Conservation (phyloP, 1,140 invertebrate species). For the Epicauta chinensis region DNA sequence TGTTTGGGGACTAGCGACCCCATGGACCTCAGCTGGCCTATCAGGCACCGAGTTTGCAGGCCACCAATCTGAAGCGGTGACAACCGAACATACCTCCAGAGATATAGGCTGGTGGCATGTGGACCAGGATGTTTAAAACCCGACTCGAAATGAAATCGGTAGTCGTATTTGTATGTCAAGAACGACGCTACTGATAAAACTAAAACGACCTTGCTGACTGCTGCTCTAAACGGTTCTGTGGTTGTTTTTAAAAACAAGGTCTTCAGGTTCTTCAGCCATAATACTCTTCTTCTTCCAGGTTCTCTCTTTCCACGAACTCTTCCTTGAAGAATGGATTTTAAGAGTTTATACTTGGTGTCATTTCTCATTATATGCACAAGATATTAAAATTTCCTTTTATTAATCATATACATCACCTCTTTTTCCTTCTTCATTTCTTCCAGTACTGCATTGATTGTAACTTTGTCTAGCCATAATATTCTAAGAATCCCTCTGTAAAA, state of each 20-base stretch:
- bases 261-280: constrained; percentile 10
- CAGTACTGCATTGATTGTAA: constrained; percentile 2
- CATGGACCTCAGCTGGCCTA: no score
- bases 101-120: no score
- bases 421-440: neutral
- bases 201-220: no score
- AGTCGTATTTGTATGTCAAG: no score
- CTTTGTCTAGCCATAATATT: constrained; percentile 3
- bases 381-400: constrained; percentile 8
- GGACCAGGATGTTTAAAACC: no score
- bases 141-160: no score
- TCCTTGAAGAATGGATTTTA: neutral
- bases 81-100: no score
- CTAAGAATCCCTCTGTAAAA: constrained; percentile 6
- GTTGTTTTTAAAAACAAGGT: constrained; percentile 3
- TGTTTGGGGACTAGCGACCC: no score
- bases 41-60: no score
- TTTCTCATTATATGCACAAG: constrained; percentile 7
- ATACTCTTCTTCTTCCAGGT: constrained; percentile 4
- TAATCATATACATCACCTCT: constrained; percentile 7
- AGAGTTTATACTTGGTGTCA: neutral
- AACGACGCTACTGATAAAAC: no score
- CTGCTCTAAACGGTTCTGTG: no score
- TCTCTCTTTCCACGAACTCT: constrained; percentile 18
- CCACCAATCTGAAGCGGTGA: no score